Evolutionary conservation across 2,797 vertebrate species (phyloP), one percentile per base, ranked within the genome.

Genomic region (Lindbergichthys nudifrons): DNA sequence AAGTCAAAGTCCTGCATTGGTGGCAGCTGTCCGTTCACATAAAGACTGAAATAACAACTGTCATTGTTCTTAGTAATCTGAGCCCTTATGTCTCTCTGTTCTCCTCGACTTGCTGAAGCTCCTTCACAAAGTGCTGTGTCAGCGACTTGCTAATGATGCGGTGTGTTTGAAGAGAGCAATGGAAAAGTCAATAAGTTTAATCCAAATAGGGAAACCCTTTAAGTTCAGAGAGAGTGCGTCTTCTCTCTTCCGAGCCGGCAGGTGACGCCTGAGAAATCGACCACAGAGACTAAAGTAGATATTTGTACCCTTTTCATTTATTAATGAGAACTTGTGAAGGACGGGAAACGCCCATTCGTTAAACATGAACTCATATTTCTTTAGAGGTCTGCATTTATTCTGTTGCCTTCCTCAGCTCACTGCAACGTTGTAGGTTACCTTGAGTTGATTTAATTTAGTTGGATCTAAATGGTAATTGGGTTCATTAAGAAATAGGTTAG

Each of bases 171-270:
- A 5, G 65, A 63, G 47, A 64, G 15, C 3, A 57, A 42, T 2
- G 46, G 58, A 76, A 65, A 60, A 70, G 65, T 79, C 68, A 72
- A 73, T 48, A 57, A 65, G 72, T 68, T 82, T 70, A 78, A 54
- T 70, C 52, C 69, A 70, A 78, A 80, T 26, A 68, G 15, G 56
- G 83, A 72, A 63, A 45, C 51, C 36, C 30, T 62, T 45, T 18
- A 16, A 70, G 58, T 48, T 50, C 32, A 50, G 9, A 13, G 18
- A 26, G 11, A 30, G 54, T 32, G 19, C 26, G 5, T 45, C 16
- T 16, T 4, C 3, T 46, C 3, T 6, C 39, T 21, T 52, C 18
- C 3, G 23, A 62, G 50, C 41, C 14, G 41, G 14, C 54, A 4
- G 16, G 11, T 60, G 71, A 59, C 14, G 32, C 6, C 32, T 36